A percentile compares a stretch with the other conserved stretches of the same genome.
phyloP scores from a whole-genome alignment of 1,140 invertebrate genomes.

The Tenebrio molitor region DNA sequence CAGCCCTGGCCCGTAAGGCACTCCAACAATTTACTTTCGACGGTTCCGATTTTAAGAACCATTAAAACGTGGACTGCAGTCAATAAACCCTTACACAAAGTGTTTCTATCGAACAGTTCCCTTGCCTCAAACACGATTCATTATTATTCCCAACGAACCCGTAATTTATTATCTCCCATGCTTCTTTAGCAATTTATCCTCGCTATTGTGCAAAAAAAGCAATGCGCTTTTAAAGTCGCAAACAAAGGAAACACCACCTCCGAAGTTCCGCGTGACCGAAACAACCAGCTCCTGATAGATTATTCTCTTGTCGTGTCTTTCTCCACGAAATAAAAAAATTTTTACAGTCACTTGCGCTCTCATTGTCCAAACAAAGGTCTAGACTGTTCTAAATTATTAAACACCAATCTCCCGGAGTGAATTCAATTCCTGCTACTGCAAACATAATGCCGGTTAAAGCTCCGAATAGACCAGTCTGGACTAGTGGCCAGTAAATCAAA shows the following conservation, averaged over 20 bases:
- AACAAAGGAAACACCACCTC: not conserved
- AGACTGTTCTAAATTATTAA: conserved; percentile 40
- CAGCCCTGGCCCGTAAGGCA: no score
- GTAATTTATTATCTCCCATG: not conserved
- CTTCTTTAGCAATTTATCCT: not conserved
- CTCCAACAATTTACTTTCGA: no score
- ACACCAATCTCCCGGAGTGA: conserved; percentile 21
- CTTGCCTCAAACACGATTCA: not conserved
- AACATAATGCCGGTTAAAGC: not conserved
- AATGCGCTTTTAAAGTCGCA: not conserved
- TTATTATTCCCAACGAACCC: not conserved
- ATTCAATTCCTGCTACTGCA: not conserved
- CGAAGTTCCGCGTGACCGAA: not conserved
- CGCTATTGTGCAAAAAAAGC: not conserved
- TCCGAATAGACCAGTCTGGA: not conserved
- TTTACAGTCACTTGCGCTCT: not conserved
- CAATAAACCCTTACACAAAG: not conserved
- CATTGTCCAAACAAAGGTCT: conserved; percentile 13
- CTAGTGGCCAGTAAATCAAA: not conserved
- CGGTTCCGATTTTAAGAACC: not conserved
- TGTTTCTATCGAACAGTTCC: not conserved
- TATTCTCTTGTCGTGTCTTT: not conserved
- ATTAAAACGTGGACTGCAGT: not conserved
- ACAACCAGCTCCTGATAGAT: not conserved
- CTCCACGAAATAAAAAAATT: not conserved